Conservation (phyloP, 2,888 invertebrate genomes). For the Morinoia aosen region DNA sequence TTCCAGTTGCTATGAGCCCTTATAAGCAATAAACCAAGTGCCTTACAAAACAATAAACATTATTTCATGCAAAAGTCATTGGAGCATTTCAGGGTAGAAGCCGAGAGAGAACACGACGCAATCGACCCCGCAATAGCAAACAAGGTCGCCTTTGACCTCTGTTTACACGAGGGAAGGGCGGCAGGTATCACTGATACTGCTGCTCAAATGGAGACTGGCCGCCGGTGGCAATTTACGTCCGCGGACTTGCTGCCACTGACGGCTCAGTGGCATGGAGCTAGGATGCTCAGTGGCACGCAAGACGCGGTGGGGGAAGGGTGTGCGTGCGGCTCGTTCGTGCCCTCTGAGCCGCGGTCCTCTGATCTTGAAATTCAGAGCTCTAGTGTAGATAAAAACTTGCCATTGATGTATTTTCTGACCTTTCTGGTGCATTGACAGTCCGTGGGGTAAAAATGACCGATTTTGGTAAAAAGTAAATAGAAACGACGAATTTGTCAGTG, state of each 20-base stretch:
- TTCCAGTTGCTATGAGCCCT: too few species aligned
- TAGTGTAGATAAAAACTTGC: background rate
- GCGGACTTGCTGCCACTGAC: background rate
- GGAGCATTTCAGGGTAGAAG: background rate
- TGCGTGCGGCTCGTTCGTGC: background rate
- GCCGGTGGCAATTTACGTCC: background rate
- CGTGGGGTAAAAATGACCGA: too few species aligned
- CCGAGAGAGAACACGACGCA: background rate
- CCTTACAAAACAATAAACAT: too few species aligned
- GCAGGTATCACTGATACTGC: conserved; percentile 3
- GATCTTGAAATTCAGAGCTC: background rate
- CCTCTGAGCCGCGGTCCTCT: background rate
- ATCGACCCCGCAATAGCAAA: background rate
- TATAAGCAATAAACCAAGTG: too few species aligned
- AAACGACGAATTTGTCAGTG: too few species aligned
- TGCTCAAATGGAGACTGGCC: background rate
- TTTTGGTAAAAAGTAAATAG: too few species aligned
- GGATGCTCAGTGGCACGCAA: conserved; percentile 27
- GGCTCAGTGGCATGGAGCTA: too few species aligned
- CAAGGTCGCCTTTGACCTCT: background rate
- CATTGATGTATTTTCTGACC: too few species aligned
- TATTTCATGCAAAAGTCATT: too few species aligned
- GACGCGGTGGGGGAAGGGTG: background rate
- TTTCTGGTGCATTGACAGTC: too few species aligned
- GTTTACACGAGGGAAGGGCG: background rate